phyloP scores from a whole-genome alignment of 2,113 vertebrate species.

The Bucco capensis region DNA sequence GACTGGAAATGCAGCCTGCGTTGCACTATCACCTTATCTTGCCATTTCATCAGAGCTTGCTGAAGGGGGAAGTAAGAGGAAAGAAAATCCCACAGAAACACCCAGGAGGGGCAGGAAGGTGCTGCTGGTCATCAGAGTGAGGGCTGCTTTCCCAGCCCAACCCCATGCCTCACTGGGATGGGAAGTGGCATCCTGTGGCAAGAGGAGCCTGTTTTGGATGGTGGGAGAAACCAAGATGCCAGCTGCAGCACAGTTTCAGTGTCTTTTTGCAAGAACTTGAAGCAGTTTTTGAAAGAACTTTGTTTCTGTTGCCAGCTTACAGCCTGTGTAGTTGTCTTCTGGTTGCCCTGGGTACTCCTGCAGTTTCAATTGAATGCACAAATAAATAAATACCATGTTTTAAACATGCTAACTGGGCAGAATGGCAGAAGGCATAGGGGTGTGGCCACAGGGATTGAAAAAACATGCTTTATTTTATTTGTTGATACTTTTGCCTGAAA shows the following conservation, averaged over 20 bases:
- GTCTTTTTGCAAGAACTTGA: neutral
- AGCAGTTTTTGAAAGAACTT: neutral
- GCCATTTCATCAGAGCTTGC: neutral
- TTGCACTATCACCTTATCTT: neutral
- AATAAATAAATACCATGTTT: neutral
- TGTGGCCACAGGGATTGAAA: neutral
- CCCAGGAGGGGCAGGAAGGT: neutral
- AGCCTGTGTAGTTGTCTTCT: neutral
- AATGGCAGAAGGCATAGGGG: neutral
- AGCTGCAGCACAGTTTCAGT: neutral
- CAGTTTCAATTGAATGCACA: neutral
- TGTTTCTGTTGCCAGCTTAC: neutral
- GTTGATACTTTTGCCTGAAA: conserved; percentile 45
- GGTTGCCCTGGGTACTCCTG: neutral
- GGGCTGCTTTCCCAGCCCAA: neutral
- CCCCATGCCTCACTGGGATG: rapidly evolving
- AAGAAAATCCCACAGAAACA: neutral
- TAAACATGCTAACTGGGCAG: conserved; percentile 1
- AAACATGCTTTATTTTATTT: neutral
- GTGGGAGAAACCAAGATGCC: neutral
- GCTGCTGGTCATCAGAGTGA: neutral
- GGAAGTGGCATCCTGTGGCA: neutral
- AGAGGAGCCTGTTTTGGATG: neutral
- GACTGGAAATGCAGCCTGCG: neutral
- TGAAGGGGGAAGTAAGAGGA: rapidly evolving